phyloP scores from a whole-genome alignment of 2,888 invertebrate genomes.

The Ceratothoa steindachneri region DNA sequence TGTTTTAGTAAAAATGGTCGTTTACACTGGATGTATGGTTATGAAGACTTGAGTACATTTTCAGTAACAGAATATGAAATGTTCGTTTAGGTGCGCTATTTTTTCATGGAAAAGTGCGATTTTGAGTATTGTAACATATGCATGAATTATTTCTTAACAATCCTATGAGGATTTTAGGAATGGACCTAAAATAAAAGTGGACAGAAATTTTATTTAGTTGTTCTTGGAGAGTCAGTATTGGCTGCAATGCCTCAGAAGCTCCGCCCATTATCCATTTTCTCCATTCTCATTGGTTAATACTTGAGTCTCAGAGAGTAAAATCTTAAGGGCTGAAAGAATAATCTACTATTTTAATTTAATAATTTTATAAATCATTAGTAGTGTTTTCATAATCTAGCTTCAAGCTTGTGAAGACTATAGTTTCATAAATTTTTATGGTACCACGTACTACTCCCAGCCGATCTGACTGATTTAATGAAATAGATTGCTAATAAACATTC shows the following conservation, averaged over 20 bases:
- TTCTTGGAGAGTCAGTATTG: slow-evolving; percentile 27
- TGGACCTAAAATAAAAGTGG: slow-evolving; percentile 45
- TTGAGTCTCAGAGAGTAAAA: not conserved
- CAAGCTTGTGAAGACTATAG: too few species aligned
- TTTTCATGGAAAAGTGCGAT: slow-evolving; percentile 35
- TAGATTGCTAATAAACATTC: too few species aligned
- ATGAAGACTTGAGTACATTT: too few species aligned
- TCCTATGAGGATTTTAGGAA: slow-evolving; percentile 28
- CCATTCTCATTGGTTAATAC: slow-evolving; percentile 19
- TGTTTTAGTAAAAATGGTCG: too few species aligned
- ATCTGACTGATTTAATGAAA: too few species aligned
- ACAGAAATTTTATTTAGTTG: slow-evolving; percentile 46
- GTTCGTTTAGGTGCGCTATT: too few species aligned
- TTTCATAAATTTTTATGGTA: too few species aligned
- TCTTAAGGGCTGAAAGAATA: not conserved
- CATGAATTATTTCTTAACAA: slow-evolving; percentile 44
- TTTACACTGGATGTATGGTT: too few species aligned
- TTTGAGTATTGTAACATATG: slow-evolving; percentile 22
- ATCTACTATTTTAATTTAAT: not conserved
- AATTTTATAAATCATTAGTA: too few species aligned
- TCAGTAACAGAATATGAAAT: too few species aligned
- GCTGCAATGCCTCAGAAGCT: slow-evolving; percentile 24
- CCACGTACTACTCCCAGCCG: too few species aligned
- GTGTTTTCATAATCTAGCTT: too few species aligned
- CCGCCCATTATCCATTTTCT: slow-evolving; percentile 22